Conservation (phyloP, 2,113 vertebrate genomes). For the Coreoperca whiteheadi region DNA sequence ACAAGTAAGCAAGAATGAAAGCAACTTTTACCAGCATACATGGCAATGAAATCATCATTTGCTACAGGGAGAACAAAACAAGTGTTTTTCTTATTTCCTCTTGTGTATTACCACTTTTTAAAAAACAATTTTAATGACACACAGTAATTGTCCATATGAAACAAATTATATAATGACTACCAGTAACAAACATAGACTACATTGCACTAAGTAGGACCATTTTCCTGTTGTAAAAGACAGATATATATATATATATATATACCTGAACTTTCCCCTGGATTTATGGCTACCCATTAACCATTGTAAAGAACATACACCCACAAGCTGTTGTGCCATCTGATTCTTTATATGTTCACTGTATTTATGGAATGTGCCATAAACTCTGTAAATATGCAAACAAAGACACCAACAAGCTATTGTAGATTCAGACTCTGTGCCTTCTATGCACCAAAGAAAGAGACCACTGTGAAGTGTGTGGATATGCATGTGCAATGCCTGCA, state of each 20-base stretch:
- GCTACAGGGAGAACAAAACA: not conserved
- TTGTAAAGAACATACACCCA: not conserved
- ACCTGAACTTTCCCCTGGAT: not conserved
- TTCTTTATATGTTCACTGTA: not conserved
- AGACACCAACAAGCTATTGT: not conserved
- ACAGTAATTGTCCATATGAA: not conserved
- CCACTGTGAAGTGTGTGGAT: not conserved
- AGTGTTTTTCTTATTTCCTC: not conserved
- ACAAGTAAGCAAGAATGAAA: not conserved
- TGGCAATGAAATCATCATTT: not conserved
- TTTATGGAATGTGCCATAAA: not conserved
- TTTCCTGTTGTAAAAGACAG: not conserved
- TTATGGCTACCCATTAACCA: not conserved
- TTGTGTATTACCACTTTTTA: not conserved
- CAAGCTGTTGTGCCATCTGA: not conserved
- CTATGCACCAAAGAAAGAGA: not conserved
- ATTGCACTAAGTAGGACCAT: not conserved
- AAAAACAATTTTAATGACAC: not conserved
- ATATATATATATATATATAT: too few species aligned
- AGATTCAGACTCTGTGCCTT: not conserved
- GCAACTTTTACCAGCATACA: too few species aligned
- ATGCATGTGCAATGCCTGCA: not conserved
- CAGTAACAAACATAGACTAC: not conserved
- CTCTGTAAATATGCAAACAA: not conserved
- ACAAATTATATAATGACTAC: not conserved